Evolutionary conservation across 53 echinoderm and acorn worm species (phyloP).

Genomic region (Apostichopus leukothele): DNA sequence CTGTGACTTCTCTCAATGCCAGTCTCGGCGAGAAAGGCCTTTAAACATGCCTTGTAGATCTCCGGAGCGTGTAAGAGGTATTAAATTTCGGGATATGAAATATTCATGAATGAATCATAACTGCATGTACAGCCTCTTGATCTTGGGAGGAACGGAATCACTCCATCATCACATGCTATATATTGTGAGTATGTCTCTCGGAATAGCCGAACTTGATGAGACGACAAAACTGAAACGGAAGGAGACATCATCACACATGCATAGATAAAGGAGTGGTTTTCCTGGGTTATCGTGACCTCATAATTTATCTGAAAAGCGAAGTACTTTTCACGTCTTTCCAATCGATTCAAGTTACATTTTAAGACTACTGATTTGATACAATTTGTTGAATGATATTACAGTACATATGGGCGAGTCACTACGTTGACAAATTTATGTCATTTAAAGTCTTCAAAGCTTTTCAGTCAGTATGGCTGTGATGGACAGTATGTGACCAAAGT

Average conservation of each 20-base stretch:
- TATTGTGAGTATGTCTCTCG: not conserved
- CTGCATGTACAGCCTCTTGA: not conserved
- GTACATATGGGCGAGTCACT: no score
- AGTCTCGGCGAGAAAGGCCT: not conserved
- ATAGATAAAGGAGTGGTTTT: not conserved
- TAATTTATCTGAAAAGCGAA: not conserved
- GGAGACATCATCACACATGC: not conserved
- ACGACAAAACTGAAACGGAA: not conserved
- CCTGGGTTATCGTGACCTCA: not conserved
- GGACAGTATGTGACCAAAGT: no score
- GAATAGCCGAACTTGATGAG: not conserved
- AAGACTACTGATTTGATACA: no score
- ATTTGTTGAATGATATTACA: no score
- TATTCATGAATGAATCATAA: conserved; percentile 13
- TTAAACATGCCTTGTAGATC: not conserved
- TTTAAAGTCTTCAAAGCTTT: no score
- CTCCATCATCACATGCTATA: not conserved
- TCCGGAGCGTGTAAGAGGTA: not conserved
- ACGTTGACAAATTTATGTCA: no score
- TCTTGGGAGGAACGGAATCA: not conserved
- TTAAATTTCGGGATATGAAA: conserved; percentile 14
- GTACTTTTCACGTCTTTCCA: no score
- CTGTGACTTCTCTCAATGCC: not conserved
- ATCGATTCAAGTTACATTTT: no score
- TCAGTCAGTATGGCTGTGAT: no score